These are phyloP conservation scores for Unio pictorum DNA, from an alignment of 2,888 invertebrate species.

Conservation along the genomic window DNA sequence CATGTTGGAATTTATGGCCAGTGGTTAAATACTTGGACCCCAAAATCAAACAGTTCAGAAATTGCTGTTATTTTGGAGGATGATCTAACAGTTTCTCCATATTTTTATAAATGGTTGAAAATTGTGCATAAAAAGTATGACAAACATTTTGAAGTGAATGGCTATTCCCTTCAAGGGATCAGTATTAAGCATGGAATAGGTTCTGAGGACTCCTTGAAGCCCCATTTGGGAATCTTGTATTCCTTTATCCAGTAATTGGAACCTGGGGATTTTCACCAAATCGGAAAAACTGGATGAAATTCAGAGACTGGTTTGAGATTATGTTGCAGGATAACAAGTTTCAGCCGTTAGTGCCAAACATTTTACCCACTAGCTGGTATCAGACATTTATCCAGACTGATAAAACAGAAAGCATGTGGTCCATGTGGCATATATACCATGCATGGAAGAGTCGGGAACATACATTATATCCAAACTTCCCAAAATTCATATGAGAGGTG, in stretches of 20 bases:
- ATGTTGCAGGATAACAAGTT: constrained; percentile 1
- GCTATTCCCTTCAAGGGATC: constrained; percentile 47
- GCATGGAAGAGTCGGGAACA: too few species aligned
- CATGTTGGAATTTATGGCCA: constrained; percentile 48
- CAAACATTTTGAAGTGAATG: constrained; percentile 34
- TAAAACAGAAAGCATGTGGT: too few species aligned
- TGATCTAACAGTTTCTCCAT: constrained; percentile 54
- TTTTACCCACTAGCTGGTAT: too few species aligned
- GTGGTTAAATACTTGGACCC: constrained; percentile 55
- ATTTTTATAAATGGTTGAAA: constrained; percentile 56
- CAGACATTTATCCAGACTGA: too few species aligned
- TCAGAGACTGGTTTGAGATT: constrained; percentile 42
- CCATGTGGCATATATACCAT: too few species aligned
- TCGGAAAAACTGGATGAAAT: constrained; percentile 39
- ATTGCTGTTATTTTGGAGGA: constrained; percentile 61
- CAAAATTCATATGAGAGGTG: too few species aligned
- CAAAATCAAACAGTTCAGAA: constrained; percentile 39
- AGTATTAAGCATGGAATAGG: constrained; percentile 39
- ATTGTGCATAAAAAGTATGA: constrained; percentile 50
- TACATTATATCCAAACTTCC: too few species aligned
- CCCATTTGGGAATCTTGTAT: constrained; percentile 33
- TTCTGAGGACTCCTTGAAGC: constrained; percentile 16
- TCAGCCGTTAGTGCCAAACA: too few species aligned
- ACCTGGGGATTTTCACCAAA: constrained; percentile 60
- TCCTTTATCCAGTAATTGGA: constrained; percentile 50